These are phyloP conservation scores for Lycodopsis pacificus DNA, from an alignment of 2,797 vertebrate species.

Conservation along the genomic window DNA sequence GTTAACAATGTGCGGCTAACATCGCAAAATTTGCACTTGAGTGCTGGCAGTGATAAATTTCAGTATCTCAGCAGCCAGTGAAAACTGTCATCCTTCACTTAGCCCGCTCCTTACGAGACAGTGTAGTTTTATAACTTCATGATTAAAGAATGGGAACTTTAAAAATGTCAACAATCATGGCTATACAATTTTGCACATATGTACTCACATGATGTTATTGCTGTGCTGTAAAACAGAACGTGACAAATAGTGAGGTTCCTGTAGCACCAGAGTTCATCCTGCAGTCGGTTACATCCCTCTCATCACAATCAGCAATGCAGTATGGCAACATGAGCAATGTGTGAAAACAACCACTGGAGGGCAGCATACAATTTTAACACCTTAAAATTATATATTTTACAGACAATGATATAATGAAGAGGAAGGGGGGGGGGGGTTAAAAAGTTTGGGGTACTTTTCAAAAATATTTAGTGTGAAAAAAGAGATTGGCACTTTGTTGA, in stretches of 20 bases:
- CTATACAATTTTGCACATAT: constrained; percentile 1
- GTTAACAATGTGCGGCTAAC: constrained; percentile 92
- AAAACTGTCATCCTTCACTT: constrained; percentile 79
- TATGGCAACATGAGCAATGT: constrained; percentile 36
- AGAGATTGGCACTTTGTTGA: not conserved
- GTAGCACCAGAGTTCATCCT: not conserved
- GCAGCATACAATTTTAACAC: constrained; percentile 63
- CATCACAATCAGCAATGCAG: not conserved
- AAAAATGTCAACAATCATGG: not conserved
- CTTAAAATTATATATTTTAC: constrained; percentile 18
- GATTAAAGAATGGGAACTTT: constrained; percentile 17
- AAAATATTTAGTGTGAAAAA: not conserved
- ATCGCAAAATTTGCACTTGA: constrained; percentile 88
- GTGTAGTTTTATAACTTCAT: constrained; percentile 27
- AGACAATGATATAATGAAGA: constrained; percentile 5
- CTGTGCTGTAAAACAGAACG: constrained; percentile 15
- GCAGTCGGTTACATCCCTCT: not conserved
- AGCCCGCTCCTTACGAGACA: constrained; percentile 59
- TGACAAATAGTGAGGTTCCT: not conserved
- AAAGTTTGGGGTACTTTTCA: not conserved
- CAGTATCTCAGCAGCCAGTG: constrained; percentile 78
- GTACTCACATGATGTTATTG: not conserved
- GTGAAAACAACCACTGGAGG: constrained; percentile 79
- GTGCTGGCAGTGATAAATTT: constrained; percentile 94
- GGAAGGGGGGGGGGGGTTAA: not conserved